Percentiles rank a stretch among this genome's conserved stretches.
Conservation (phyloP, 2,797 vertebrate genomes). For the Erpetoichthys calabaricus region DNA sequence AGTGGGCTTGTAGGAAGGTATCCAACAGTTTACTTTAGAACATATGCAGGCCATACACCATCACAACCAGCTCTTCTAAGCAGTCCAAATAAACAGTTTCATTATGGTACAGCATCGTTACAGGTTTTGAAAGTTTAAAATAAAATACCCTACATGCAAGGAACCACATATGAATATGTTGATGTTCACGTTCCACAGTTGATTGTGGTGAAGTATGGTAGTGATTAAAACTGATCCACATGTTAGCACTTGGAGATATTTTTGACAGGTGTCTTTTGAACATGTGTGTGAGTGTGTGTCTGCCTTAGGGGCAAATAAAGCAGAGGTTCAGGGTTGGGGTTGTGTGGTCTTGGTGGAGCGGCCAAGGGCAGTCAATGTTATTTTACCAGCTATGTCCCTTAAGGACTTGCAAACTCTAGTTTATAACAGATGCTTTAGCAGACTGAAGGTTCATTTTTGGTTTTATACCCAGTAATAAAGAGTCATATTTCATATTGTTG, state of each 20-base stretch:
- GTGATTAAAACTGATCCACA: neutral
- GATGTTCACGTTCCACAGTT: neutral
- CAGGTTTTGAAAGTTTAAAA: constrained; percentile 43
- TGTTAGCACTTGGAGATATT: neutral
- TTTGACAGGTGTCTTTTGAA: neutral
- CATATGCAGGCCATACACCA: constrained; percentile 23
- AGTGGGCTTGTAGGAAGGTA: constrained; percentile 19
- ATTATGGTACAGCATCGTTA: constrained; percentile 41
- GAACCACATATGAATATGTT: constrained; percentile 9
- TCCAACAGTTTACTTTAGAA: constrained; percentile 39
- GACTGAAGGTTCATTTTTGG: too few species aligned
- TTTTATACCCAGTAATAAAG: too few species aligned
- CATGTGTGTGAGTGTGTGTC: too few species aligned
- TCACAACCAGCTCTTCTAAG: constrained; percentile 23
- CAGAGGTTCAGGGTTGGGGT: too few species aligned
- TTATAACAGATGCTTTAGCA: too few species aligned
- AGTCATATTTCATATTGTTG: too few species aligned
- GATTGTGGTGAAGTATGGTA: neutral
- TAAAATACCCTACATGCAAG: constrained; percentile 40
- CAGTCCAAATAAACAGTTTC: constrained; percentile 49
- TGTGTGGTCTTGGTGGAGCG: too few species aligned
- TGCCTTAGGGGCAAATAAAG: too few species aligned
- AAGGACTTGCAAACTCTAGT: too few species aligned
- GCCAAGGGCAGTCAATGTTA: too few species aligned
- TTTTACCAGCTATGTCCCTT: too few species aligned